Conservation (phyloP, 2,113 vertebrate genomes). For the Willisornis vidua region DNA sequence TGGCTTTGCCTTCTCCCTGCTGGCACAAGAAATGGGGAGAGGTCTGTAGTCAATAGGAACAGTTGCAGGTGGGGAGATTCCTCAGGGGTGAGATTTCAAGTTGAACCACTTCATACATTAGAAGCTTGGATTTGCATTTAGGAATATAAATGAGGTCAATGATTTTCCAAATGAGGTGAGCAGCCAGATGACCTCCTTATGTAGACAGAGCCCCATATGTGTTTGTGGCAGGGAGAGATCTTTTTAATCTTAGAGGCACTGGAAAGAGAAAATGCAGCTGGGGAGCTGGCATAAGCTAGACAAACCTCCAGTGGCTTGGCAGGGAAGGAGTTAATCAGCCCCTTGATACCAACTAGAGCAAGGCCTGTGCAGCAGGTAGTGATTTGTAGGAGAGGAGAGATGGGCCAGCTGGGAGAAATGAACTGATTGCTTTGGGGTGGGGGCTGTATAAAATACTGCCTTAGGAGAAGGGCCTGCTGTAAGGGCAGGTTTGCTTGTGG, state of each 20-base stretch:
- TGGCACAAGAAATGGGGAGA: background rate
- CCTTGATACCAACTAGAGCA: background rate
- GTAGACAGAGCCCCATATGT: rapidly evolving
- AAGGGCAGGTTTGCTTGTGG: rapidly evolving
- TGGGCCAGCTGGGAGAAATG: background rate
- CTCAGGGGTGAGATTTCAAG: background rate
- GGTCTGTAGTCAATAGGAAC: background rate
- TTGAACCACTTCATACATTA: background rate
- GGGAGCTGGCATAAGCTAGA: background rate
- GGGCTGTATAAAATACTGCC: background rate
- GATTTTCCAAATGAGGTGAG: background rate
- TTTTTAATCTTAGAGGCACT: background rate
- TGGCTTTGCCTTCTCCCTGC: background rate
- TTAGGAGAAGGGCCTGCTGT: rapidly evolving
- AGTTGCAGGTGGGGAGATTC: background rate
- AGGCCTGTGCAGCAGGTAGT: background rate
- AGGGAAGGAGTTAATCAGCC: background rate
- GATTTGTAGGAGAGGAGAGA: background rate
- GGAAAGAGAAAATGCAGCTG: background rate
- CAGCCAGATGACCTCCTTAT: background rate
- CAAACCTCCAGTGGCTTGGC: background rate
- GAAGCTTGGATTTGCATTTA: background rate
- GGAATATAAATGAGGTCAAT: background rate
- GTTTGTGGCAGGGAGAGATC: background rate
- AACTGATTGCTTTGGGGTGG: background rate